Base-by-base conservation (phyloP, 2,113 vertebrate genomes). In the Piliocolobus tephrosceles region DNA sequence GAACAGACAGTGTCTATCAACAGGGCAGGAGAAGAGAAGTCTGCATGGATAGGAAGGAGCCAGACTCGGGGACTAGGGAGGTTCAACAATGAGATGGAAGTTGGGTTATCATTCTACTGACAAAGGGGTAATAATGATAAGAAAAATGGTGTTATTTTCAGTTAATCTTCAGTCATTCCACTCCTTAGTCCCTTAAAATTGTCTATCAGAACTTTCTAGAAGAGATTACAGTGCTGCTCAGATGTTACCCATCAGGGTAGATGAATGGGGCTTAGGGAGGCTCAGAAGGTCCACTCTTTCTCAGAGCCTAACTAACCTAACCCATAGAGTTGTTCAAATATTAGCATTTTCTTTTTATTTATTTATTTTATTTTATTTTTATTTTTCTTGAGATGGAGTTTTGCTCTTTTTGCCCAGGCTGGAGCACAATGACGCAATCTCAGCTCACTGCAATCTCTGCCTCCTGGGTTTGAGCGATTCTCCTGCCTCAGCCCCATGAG, bases 11-110 rank as follows among this genome's bases (percentile, higher is more conserved):
- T 50, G 9, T 58, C 9, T 35, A 27, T n/a, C 2, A 35, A 58
- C 1, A 73, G 22, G 66, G 4, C 4, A 58, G 4, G 3, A 27
- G 5, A 52, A 76, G 3, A 61, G 6, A 64, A 5, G 1, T n/a
- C 14, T 35, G 6, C 14, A 20, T 23, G 64, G 43, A 50, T 8
- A n/a, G 35, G 14, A 16, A 30, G 30, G 78, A 86, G 57, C 35
- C 57, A 85, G 6, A 55, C 0, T 5, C 2, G 40, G 14, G 55
- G 5, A 58, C 8, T 3, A 1, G 57, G 30, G 25, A 20, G 5
- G 13, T 40, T 66, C 20, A 90, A 17, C n/a, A 47, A 23, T 52
- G 32, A 61, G n/a, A 38, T 73, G 23, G 10, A 40, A 66, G 12
- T 25, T 78, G 47, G 17, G 23, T 5, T 5, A 58, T 66, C 3